phyloP scores from a whole-genome alignment of 1,140 invertebrate species.

The Monomorium pharaonis region DNA sequence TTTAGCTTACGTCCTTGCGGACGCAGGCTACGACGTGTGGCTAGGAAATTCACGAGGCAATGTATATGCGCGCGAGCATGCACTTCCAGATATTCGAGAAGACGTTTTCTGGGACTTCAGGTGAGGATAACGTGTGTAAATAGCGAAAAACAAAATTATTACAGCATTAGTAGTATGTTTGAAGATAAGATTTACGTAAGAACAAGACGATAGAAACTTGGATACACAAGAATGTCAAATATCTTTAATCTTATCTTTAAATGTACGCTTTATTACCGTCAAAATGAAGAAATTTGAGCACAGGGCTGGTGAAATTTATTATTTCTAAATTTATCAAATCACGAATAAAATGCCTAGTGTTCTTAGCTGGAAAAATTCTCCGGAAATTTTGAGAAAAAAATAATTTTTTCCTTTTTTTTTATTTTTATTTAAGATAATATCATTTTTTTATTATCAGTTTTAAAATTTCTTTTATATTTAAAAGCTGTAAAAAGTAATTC shows the following conservation, averaged over 20 bases:
- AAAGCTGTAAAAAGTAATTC: no score
- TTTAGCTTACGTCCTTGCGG: constrained; percentile 85
- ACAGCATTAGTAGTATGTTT: background rate
- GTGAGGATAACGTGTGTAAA: constrained; percentile 48
- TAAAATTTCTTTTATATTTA: no score
- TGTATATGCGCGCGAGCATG: constrained; percentile 85
- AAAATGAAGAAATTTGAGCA: background rate
- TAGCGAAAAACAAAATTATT: background rate
- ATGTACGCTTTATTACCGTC: background rate
- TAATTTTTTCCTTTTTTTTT: no score
- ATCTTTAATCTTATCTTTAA: constrained; percentile 26
- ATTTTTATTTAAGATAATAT: no score
- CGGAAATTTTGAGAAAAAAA: no score
- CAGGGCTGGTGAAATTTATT: background rate
- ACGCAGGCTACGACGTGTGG: constrained; percentile 90
- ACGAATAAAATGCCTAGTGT: no score
- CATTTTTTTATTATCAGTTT: no score
- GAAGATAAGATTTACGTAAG: background rate
- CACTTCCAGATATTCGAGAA: background rate
- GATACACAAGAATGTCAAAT: background rate
- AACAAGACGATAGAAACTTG: background rate
- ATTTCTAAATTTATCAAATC: background rate
- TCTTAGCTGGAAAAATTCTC: no score
- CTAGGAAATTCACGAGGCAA: constrained; percentile 90
- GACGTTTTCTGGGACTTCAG: constrained; percentile 74